Evolutionary conservation across 2,113 vertebrate species (phyloP), one percentile per base, ranked within the genome.

Genomic region (Aplodontia rufa): DNA sequence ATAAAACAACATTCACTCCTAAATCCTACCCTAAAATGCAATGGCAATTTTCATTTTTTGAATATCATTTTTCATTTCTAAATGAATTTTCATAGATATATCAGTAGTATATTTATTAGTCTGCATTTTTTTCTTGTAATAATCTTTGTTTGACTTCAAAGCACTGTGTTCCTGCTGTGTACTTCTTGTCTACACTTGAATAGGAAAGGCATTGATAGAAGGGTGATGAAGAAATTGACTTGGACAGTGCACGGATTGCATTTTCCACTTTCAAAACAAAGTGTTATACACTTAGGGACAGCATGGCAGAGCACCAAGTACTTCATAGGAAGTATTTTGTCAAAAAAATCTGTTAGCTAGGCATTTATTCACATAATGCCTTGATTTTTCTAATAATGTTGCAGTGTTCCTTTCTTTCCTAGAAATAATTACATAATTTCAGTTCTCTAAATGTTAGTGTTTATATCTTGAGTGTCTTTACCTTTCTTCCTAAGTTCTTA

Each of bases 371-470:
- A 58, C 4, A 3, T 79, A 42, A 69, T 64, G 11, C 68, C 32
- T 88, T 62, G 72, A 78, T 85, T 86, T 96, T 93, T 89, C 40
- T 74, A 60, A 76, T 72, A 55, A 74, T 96, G 32, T 53, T 80
- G 37, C 22, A 47, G 45, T 37, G 1, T 72, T 91, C 32, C 49
- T 74, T 96, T 85, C 53, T 82, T 80, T 90, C 55, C 26, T 96
- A 93, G 69, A 91, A 86, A 89, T 91, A 60, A 72, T 90, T 93
- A 51, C 10, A 49, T 94, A 92, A 72, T 83, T 80, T 62, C 51
- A 94, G 4, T 37, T 51, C 37, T 68, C 40, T 74, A 47, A 93
- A 68, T 87, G 28, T 14, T n/a, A 42, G 53, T n/a, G 8, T 92
- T 90, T 60, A 47, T 68, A 26, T 95, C 74, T 86, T 86, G 5